Percentiles rank a stretch among this genome's conserved stretches.
Conservation (phyloP, 2,113 vertebrate species). For the Cololabis saira region DNA sequence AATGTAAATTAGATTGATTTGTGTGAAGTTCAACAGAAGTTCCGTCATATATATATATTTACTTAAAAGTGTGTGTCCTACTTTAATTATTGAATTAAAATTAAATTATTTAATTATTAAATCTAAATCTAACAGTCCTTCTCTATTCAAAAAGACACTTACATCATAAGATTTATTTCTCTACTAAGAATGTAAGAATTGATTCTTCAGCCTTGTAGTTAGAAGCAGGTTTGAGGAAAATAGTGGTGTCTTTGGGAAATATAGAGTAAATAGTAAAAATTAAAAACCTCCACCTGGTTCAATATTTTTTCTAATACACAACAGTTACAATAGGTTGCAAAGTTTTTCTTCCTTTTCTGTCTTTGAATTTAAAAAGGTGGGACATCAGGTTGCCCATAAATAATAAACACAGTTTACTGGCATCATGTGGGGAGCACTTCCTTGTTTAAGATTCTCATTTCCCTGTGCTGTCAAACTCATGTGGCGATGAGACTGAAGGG, state of each 20-base stretch:
- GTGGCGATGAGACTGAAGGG: not conserved
- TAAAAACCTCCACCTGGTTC: constrained; percentile 8
- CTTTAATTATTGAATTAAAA: too few relatives aligned
- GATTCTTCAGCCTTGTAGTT: constrained; percentile 7
- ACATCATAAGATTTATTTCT: not conserved
- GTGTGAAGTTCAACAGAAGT: too few relatives aligned
- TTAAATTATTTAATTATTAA: too few relatives aligned
- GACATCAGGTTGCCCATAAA: constrained; percentile 9
- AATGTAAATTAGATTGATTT: too few relatives aligned
- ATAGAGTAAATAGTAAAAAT: not conserved
- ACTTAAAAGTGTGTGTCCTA: too few relatives aligned
- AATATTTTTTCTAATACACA: constrained; percentile 6
- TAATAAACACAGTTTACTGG: constrained; percentile 19
- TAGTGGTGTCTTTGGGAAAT: constrained; percentile 16
- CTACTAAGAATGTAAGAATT: not conserved
- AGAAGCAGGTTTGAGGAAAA: constrained; percentile 1
- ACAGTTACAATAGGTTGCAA: constrained; percentile 6
- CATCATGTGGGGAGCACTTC: constrained; percentile 6
- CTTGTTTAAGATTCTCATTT: constrained; percentile 7
- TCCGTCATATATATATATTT: too few relatives aligned
- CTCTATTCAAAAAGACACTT: too few relatives aligned
- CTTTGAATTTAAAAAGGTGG: constrained; percentile 12
- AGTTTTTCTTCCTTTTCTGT: constrained; percentile 6
- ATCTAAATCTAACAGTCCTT: too few relatives aligned
- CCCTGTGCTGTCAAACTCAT: constrained; percentile 13